Base-by-base conservation (phyloP, 2,888 invertebrate genomes). In the Opisthograptis luteolata region DNA sequence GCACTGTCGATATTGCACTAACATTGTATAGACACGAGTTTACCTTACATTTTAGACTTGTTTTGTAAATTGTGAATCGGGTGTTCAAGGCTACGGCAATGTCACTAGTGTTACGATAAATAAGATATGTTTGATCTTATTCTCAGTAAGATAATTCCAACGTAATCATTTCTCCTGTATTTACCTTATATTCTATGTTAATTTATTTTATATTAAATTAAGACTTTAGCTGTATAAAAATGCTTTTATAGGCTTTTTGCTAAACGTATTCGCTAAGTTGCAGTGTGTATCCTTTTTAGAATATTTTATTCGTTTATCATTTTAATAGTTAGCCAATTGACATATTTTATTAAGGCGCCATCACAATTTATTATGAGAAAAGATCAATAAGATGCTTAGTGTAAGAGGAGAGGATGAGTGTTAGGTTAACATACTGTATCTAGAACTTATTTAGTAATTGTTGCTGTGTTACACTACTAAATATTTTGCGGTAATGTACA, bases 251-350 rank as follows among this genome's bases (percentile, higher is more conserved):
- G 70, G 82, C 82, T 79, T 84, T 72, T 74, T 63, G 84, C 87
- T 87, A 70, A 77, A 70, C 62, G 73, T 76, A 75, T 79, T 75
- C 67, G 74, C 75, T 79, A 77, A 75, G 75, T 80, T 78, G 70
- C 81, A 77, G 70, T 66, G 74, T 79, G 71, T 79, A 69, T 74
- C 70, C 63, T 68, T 56, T 76, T 82, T 64, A 71, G 78, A 79
- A 79, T 81, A 32, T 80, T 80, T 70, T 84, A 82, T 77, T 79
- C 73, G 68, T 80, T 77, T 67, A 68, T 62, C 76, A 73, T 79
- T 81, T 76, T 66, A 66, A 79, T 87, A 87, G 85, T 82, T 88
- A 88, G 87, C 84, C 78, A 87, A 88, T 85, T 83, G 75, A 79
- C 67, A 69, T 78, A 81, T 79, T 76, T 73, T 76, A 70, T 58